These are phyloP conservation scores for Aleadryas rufinucha DNA, from an alignment of 2,113 vertebrate species.

Conservation along the genomic window DNA sequence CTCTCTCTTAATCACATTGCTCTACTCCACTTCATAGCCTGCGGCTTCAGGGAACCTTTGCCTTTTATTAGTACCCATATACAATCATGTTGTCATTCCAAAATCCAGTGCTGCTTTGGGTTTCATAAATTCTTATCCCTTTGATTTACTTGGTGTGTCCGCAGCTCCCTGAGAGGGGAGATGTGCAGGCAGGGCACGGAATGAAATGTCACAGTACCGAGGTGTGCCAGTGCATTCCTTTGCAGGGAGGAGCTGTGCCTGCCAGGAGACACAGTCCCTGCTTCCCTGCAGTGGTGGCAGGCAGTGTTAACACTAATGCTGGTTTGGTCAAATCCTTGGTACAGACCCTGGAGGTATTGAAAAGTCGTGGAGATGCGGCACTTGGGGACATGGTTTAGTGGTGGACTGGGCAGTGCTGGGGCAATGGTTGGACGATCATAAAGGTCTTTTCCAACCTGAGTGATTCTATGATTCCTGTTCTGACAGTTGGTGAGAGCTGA, in stretches of 20 bases:
- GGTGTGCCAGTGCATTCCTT: neutral
- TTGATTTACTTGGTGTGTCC: constrained; percentile 27
- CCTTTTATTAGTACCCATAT: constrained; percentile 58
- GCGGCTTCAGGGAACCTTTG: constrained; percentile 49
- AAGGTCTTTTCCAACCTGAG: neutral
- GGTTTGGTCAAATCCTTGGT: neutral
- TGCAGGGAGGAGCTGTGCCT: neutral
- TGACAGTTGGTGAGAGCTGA: neutral
- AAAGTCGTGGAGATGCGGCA: accelerated
- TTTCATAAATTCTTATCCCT: constrained; percentile 48
- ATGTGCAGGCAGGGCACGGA: neutral
- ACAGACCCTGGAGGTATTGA: neutral
- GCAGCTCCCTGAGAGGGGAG: neutral
- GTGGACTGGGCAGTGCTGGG: neutral
- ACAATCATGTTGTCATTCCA: constrained; percentile 41
- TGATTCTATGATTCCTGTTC: neutral
- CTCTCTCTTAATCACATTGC: constrained; percentile 48
- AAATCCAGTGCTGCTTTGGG: constrained; percentile 22
- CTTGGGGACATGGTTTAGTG: neutral
- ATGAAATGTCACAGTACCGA: neutral
- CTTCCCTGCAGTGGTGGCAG: neutral
- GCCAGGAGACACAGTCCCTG: neutral
- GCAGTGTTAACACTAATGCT: accelerated
- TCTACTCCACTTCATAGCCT: constrained; percentile 33
- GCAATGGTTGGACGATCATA: accelerated